phyloP scores from a whole-genome alignment of 2,888 invertebrate species.

The Drosophila hamatofila region DNA sequence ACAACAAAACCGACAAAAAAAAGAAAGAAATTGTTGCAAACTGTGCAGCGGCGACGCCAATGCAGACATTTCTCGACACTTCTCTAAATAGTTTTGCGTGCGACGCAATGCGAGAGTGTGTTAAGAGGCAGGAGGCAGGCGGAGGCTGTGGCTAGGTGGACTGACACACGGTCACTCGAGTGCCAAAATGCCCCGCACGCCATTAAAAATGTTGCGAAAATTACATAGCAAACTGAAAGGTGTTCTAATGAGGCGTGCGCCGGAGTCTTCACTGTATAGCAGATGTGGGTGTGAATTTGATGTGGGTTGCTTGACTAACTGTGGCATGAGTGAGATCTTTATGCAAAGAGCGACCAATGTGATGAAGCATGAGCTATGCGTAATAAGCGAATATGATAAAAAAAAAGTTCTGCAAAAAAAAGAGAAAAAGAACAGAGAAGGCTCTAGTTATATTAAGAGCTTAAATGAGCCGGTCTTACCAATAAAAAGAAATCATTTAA shows the following conservation, averaged over 20 bases:
- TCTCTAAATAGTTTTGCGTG: slow-evolving; percentile 80
- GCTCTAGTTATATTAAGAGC: too few species aligned
- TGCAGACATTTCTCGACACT: slow-evolving; percentile 81
- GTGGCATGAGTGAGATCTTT: slow-evolving; percentile 56
- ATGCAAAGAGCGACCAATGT: slow-evolving; percentile 22
- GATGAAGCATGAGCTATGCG: slow-evolving; percentile 34
- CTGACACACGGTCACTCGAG: slow-evolving; percentile 75
- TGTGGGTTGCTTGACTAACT: slow-evolving; percentile 58
- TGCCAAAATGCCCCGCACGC: slow-evolving; percentile 79
- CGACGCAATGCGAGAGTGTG: slow-evolving; percentile 52
- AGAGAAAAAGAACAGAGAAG: background rate
- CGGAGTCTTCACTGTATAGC: slow-evolving; percentile 49
- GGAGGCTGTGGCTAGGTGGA: slow-evolving; percentile 5
- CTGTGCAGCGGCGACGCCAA: slow-evolving; percentile 59
- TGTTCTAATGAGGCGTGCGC: slow-evolving; percentile 78
- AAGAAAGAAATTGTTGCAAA: slow-evolving; percentile 49
- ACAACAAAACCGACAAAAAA: background rate
- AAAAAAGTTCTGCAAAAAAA: too few species aligned
- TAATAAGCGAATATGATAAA: slow-evolving; percentile 25
- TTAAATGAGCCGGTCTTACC: too few species aligned
- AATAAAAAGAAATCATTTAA: too few species aligned
- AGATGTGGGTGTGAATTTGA: slow-evolving; percentile 39
- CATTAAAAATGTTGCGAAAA: slow-evolving; percentile 79
- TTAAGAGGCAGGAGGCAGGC: background rate
- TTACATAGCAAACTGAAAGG: slow-evolving; percentile 78